Base-by-base conservation (phyloP, 2,113 vertebrate species). In the Chauna torquata region DNA sequence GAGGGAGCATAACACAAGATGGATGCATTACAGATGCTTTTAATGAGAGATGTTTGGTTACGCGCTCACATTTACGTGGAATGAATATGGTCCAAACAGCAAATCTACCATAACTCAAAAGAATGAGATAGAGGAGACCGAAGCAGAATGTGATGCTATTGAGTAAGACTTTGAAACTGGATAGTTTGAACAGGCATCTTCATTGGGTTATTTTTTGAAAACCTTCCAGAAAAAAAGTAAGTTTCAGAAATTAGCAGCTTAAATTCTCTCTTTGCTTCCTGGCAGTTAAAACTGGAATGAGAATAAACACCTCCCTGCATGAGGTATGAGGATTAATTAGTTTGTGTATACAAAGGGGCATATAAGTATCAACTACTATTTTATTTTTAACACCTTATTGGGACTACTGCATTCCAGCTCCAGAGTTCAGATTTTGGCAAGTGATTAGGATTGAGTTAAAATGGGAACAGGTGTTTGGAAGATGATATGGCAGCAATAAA, bases 341-440 rank as follows among this genome's bases (percentile, higher is more conserved):
- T 96, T 96, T 94, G 90, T 96, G 82, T 84, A 92, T 90, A 94
- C 85, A 96, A 96, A 96, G 86, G 84, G 70, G 70, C 90, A 91
- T 88, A 83, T 94, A 90, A 95, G 83, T 50, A 94, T 76, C 82
- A 91, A 94, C 93, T 72, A 94, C 91, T 91, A 69, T 92, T 94
- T 96, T 97, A 94, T 90, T 95, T 96, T 96, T 94, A 97, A 95
- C 78, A 87, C 77, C 44, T 94, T 87, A 57, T 9, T 85, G 91
- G 78, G 92, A 94, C 90, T 91, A 76, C 78, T 72, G 93, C 30
- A 28, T 94, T 95, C 66, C 66, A 89, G 79, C n/a, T 32, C 19
- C 49, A 40, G 5, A 85, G 81, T 79, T 94, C 81, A 92, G 74
- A 78, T 95, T 94, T 91, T 96, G 87, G 94, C 78, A 88, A 94